phyloP scores from a whole-genome alignment of 2,113 vertebrate genomes.

The Holacanthus passer region DNA sequence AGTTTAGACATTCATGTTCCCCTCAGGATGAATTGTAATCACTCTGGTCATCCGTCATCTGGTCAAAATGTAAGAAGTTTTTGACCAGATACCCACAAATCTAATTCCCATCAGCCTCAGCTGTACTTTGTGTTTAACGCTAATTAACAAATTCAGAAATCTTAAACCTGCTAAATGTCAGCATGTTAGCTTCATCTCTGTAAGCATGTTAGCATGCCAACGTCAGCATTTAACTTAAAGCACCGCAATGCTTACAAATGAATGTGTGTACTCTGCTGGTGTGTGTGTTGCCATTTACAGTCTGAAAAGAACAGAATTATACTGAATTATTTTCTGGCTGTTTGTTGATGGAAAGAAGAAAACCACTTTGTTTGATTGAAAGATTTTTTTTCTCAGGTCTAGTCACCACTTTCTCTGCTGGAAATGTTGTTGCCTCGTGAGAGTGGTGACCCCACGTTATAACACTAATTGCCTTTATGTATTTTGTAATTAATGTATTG shows the following conservation, averaged over 20 bases:
- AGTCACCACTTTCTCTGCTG: slow-evolving; percentile 1
- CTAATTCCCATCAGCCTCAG: not conserved
- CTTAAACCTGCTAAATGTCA: not conserved
- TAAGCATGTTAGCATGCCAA: not conserved
- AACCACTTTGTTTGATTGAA: not conserved
- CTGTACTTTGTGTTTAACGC: not conserved
- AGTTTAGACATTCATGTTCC: not conserved
- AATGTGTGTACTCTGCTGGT: too few relatives aligned
- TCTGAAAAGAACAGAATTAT: not conserved
- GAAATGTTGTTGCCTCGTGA: not conserved
- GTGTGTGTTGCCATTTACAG: not conserved
- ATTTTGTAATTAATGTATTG: not conserved
- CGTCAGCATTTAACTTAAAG: not conserved
- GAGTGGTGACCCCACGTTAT: not conserved
- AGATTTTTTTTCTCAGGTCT: slow-evolving; percentile 33
- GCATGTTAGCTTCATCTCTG: not conserved
- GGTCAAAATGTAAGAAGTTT: too few relatives aligned
- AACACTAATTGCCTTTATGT: slow-evolving; percentile 33
- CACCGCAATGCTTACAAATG: not conserved
- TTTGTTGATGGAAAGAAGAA: not conserved
- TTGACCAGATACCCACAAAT: not conserved
- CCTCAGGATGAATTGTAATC: too few relatives aligned
- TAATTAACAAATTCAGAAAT: not conserved
- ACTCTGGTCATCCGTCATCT: too few relatives aligned
- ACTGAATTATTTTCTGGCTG: not conserved